A percentile compares a stretch with the other conserved stretches of the same genome.
These are phyloP conservation scores for western clawed frog (Xenopus tropicalis) DNA, from an alignment of 2,113 vertebrate species.

Conservation along the genomic window DNA sequence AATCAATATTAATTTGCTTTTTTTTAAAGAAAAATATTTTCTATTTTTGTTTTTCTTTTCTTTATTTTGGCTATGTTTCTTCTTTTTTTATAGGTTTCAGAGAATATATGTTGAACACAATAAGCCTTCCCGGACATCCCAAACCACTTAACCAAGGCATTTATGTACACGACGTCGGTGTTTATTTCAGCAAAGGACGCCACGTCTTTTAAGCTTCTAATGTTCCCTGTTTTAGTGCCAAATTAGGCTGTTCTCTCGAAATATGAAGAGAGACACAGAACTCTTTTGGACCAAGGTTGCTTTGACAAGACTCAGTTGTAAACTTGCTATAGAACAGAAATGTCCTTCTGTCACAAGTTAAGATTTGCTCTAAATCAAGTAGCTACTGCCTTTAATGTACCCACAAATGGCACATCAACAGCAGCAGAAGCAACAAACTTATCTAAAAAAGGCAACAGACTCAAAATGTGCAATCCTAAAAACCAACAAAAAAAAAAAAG, in stretches of 20 bases:
- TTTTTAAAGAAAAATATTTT: constrained; percentile 50
- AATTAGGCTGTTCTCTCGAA: constrained; percentile 72
- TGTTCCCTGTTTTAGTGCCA: constrained; percentile 69
- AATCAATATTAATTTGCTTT: constrained; percentile 53
- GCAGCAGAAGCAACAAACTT: constrained; percentile 65
- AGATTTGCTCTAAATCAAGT: constrained; percentile 50
- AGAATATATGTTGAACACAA: constrained; percentile 86
- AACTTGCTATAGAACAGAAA: constrained; percentile 62
- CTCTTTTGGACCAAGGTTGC: constrained; percentile 69
- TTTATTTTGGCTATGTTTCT: constrained; percentile 73
- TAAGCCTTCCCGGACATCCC: constrained; percentile 82
- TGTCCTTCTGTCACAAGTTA: constrained; percentile 51
- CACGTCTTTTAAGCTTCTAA: constrained; percentile 80
- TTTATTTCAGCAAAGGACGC: constrained; percentile 85
- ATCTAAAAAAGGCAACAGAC: constrained; percentile 61
- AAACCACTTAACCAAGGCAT: constrained; percentile 81
- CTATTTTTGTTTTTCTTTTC: constrained; percentile 71
- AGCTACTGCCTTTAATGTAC: constrained; percentile 63
- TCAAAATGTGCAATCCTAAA: constrained; percentile 66
- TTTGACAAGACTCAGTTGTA: constrained; percentile 61
- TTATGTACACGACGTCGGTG: constrained; percentile 83
- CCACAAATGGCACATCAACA: constrained; percentile 65
- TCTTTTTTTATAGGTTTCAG: constrained; percentile 79
- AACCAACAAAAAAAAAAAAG: constrained; percentile 61
- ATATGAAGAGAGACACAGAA: constrained; percentile 63